These are phyloP conservation scores for Danio kyathit DNA, from an alignment of 2,797 vertebrate genomes.

Conservation along the genomic window DNA sequence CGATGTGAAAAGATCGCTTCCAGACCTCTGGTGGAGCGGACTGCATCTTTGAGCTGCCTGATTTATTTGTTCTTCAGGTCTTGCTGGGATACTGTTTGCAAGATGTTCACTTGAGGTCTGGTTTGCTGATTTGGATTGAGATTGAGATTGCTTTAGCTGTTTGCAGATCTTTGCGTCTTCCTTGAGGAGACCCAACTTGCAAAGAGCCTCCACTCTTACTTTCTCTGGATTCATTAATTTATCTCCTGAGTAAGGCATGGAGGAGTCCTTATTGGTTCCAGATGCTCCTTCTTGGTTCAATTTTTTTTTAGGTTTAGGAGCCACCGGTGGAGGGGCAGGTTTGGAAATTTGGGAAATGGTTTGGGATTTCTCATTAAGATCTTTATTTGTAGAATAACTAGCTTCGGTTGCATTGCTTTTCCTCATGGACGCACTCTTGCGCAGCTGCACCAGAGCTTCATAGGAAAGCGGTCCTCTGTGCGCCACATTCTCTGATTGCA, in stretches of 20 bases:
- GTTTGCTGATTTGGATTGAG: slow-evolving; percentile 45
- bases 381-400: slow-evolving; percentile 21
- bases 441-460: slow-evolving; percentile 75
- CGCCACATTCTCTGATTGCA: slow-evolving; percentile 55
- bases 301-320: slow-evolving; percentile 85
- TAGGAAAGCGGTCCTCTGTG: slow-evolving; percentile 77
- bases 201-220: slow-evolving; percentile 85
- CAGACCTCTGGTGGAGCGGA: slow-evolving; percentile 64
- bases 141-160: slow-evolving; percentile 43
- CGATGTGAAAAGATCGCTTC: slow-evolving; percentile 51
- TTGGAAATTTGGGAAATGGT: slow-evolving; percentile 59
- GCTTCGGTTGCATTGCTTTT: slow-evolving; percentile 68
- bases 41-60: slow-evolving; percentile 64
- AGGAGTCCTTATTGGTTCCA: slow-evolving; percentile 28
- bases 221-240: slow-evolving; percentile 68
- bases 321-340: slow-evolving; percentile 76
- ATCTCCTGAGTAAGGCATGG: slow-evolving; percentile 30
- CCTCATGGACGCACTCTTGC: slow-evolving; percentile 71
- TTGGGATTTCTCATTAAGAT: slow-evolving; percentile 1
- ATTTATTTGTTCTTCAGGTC: slow-evolving; percentile 56
- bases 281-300: slow-evolving; percentile 65
- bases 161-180: slow-evolving; percentile 65
- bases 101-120: slow-evolving; percentile 51
- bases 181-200: slow-evolving; percentile 88
- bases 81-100: slow-evolving; percentile 57